Base-by-base conservation (phyloP, 2,113 vertebrate genomes). In the Microtus ochrogaster region DNA sequence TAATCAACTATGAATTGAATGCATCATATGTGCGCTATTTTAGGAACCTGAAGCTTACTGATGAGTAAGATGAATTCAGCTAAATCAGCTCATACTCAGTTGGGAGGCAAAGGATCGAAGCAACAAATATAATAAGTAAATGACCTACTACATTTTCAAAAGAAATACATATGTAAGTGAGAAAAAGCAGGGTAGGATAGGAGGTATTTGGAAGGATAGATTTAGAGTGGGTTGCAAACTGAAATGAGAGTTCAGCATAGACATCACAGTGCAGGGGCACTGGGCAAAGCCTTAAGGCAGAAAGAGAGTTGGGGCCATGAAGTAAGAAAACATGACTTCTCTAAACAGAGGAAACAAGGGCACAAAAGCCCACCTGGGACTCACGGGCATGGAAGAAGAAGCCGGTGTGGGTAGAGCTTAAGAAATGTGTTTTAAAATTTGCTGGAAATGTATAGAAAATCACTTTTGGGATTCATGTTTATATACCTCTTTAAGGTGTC, bases 1-100 rank as follows among this genome's bases (percentile, higher is more conserved):
- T 44, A 90, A 91, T 6, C 66, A 36, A 88, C 65, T 78, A 55
- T 44, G 39, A 92, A 58, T 36, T 95, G 82, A 91, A 47, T 33
- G 9, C 3, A n/a, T 47, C 33, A 52, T 16, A 68, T 11, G 2
- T 19, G 0, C 22, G 13, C 61, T 77, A 6, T 39, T 83, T 41
- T 73, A 41, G 30, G 26, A 94, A 39, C 16, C n/a, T 89, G 36
- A 65, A 21, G 49, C 55, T 93, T 52, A 82, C 2, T 26, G 21
- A 19, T 55, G 16, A 66, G 33, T 19, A 49, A 91, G 82, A 66
- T 10, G 81, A 16, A 83, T 21, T 49, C 39, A 28, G 77, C 3
- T 66, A 30, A 77, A 36, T 10, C 55, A 26, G 16, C n/a, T 94
- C 70, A 55, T 19, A 36, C 74, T 93, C 86, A 47, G 26, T 33